phyloP scores from a whole-genome alignment of 2,888 invertebrate species.

The Leptura quadrifasciata region DNA sequence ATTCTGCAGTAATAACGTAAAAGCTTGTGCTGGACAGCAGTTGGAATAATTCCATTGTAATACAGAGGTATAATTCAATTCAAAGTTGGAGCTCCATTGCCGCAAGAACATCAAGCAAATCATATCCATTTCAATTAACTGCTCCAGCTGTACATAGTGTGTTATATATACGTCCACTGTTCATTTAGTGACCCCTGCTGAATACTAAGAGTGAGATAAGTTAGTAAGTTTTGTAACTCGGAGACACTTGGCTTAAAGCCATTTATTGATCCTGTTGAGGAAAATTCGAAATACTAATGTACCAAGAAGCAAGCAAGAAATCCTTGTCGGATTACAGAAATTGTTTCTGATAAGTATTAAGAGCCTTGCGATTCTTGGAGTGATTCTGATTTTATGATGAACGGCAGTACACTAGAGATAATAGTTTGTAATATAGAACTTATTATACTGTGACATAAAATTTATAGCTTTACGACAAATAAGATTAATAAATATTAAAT shows the following conservation, averaged over 20 bases:
- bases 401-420: neutral
- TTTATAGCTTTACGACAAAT: too few relatives aligned
- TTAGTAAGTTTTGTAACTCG: constrained; percentile 42
- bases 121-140: constrained; percentile 43
- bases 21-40: neutral
- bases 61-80: constrained; percentile 18
- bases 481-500: too few relatives aligned
- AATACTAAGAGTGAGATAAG: constrained; percentile 47
- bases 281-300: constrained; percentile 41
- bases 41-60: constrained; percentile 23
- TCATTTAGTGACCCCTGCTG: constrained; percentile 45
- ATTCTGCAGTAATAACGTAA: constrained; percentile 9
- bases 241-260: constrained; percentile 44
- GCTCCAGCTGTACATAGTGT: constrained; percentile 17
- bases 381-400: constrained; percentile 7
- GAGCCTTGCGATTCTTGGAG: neutral
- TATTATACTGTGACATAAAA: too few relatives aligned
- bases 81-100: constrained; percentile 6
- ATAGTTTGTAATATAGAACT: too few relatives aligned
- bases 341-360: constrained; percentile 17
- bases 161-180: constrained; percentile 35
- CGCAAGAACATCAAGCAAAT: constrained; percentile 32
- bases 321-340: constrained; percentile 2
- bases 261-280: constrained; percentile 40
- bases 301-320: neutral